These are phyloP conservation scores for Thymelicus acteon DNA, from an alignment of 2,888 invertebrate genomes.

Conservation along the genomic window DNA sequence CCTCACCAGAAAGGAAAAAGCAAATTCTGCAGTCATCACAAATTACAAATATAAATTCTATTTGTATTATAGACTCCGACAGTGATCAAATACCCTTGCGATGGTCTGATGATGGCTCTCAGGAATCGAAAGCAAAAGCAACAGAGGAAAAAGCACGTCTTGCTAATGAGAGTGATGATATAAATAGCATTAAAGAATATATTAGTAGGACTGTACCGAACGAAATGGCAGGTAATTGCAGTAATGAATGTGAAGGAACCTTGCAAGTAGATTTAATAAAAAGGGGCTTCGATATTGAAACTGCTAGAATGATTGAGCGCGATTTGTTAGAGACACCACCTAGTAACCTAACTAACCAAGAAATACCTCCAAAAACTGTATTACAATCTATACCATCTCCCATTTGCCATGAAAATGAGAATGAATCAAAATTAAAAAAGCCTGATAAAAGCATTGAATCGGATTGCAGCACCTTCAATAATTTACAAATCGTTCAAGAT, in stretches of 20 bases:
- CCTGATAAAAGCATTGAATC: slow-evolving; percentile 46
- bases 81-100: slow-evolving; percentile 63
- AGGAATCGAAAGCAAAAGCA: slow-evolving; percentile 59
- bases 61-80: slow-evolving; percentile 62
- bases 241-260: slow-evolving; percentile 50
- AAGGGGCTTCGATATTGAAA: slow-evolving; percentile 75
- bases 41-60: slow-evolving; percentile 42
- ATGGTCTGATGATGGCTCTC: slow-evolving; percentile 76
- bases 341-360: not conserved
- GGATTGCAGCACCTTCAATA: slow-evolving; percentile 43
- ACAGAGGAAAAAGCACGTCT: slow-evolving; percentile 34
- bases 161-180: slow-evolving; percentile 65
- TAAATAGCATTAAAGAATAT: slow-evolving; percentile 71
- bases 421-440: slow-evolving; percentile 28
- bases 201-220: slow-evolving; percentile 57
- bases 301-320: slow-evolving; percentile 76
- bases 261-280: slow-evolving; percentile 71
- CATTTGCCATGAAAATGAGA: not conserved
- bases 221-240: slow-evolving; percentile 38
- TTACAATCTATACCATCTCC: not conserved
- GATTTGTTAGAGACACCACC: slow-evolving; percentile 68
- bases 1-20: slow-evolving; percentile 57
- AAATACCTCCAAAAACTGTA: not conserved
- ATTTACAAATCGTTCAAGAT: slow-evolving; percentile 54
- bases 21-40: slow-evolving; percentile 25